Conservation (phyloP, 2,113 vertebrate genomes). For the Apistogramma diplotaenia region DNA sequence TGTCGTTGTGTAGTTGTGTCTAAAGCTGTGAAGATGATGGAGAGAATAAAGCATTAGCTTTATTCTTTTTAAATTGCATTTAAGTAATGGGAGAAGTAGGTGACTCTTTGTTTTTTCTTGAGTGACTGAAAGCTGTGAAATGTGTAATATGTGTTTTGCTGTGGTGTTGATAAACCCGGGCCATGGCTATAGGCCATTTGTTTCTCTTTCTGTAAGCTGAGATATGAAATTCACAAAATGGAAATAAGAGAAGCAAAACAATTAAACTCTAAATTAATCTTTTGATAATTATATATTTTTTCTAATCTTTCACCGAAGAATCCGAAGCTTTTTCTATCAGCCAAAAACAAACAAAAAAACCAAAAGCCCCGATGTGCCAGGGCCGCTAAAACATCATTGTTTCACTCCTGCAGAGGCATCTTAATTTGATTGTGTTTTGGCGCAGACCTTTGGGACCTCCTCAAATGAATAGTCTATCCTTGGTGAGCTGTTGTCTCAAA, state of each 20-base stretch:
- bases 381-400: constrained; percentile 26
- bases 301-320: not conserved
- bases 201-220: not conserved
- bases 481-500: constrained; percentile 34
- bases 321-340: not conserved
- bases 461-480: constrained; percentile 49
- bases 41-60: not conserved
- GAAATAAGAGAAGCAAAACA: constrained; percentile 6
- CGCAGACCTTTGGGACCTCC: constrained; percentile 34
- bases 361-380: not conserved
- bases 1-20: not conserved
- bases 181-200: not conserved
- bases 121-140: not conserved
- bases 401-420: constrained; percentile 7
- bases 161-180: not conserved
- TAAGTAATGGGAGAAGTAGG: not conserved
- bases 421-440: constrained; percentile 57
- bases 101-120: not conserved
- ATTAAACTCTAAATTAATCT: constrained; percentile 10
- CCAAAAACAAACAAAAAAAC: not conserved
- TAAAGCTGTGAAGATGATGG: not conserved
- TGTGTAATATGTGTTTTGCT: not conserved
- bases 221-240: not conserved
- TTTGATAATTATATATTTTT: constrained; percentile 1
- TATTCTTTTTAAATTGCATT: not conserved